Evolutionary conservation across 2,113 vertebrate genomes (phyloP).

Genomic region (Daubentonia madagascariensis): DNA sequence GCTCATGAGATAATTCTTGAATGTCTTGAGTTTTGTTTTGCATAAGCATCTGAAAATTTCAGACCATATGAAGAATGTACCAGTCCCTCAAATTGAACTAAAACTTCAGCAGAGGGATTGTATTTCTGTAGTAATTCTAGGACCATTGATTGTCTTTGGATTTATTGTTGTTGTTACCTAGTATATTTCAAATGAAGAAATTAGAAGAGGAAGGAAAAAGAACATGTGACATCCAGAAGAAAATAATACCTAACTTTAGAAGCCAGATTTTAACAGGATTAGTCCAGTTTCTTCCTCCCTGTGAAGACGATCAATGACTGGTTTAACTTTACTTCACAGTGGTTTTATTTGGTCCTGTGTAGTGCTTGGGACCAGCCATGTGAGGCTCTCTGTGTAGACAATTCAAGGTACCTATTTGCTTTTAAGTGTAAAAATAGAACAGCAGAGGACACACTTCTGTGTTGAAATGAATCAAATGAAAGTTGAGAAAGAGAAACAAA

Average conservation of each 20-base stretch:
- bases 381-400: slow-evolving; percentile 33
- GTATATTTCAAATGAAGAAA: slow-evolving; percentile 11
- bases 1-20: not conserved
- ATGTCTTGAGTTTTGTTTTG: not conserved
- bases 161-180: not conserved
- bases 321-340: not conserved
- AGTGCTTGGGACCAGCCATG: not conserved
- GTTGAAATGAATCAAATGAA: slow-evolving; percentile 53
- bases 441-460: slow-evolving; percentile 25
- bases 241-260: slow-evolving; percentile 22
- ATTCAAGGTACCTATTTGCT: slow-evolving; percentile 64
- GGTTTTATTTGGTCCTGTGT: slow-evolving; percentile 39
- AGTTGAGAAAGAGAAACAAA: slow-evolving; percentile 13
- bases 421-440: slow-evolving; percentile 67
- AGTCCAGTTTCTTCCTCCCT: not conserved
- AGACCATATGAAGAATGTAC: not conserved
- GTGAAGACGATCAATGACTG: not conserved
- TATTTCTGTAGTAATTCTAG: not conserved
- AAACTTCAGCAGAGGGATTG: not conserved
- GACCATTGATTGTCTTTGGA: not conserved
- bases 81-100: not conserved
- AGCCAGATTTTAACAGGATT: not conserved
- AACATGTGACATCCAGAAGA: not conserved
- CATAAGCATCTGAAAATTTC: not conserved
- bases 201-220: not conserved